Evolutionary conservation across 2,797 vertebrate genomes (phyloP), one percentile per base, ranked within the genome.

Genomic region (Epinephelus malabaricus): DNA sequence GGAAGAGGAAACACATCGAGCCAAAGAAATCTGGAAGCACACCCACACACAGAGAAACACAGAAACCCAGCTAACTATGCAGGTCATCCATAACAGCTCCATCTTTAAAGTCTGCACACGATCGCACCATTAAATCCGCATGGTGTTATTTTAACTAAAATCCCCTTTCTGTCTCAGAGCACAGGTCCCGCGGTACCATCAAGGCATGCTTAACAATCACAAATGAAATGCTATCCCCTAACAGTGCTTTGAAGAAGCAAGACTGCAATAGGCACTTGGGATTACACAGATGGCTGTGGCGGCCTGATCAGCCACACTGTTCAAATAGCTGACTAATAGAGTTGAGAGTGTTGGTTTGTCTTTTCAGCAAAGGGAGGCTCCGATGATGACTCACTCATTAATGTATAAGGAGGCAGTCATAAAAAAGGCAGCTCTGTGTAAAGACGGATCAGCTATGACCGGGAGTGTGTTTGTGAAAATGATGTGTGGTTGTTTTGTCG

Each of bases 341-440:
- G 64, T 27, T 23, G 67, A 65, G 67, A 65, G 65, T 73, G 40
- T 70, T 70, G 27, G 72, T 82, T 88, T 81, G 78, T 79, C 75
- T 78, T 80, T 78, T 61, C 62, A 49, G 54, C 59, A 59, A 12
- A 79, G 81, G 75, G 81, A 88, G 66, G 59, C 49, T 85, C 60
- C 10, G 25, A 21, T 64, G 73, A 82, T 85, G 88, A 90, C 74
- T 92, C 70, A 86, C 55, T 75, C 79, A 71, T 11, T 81, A 34
- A 71, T 82, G 66, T 64, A 6, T 65, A 79, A 82, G 82, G 68
- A 88, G 74, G 83, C 70, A n/a, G 62, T 45, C 14, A 62, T 72
- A 23, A 77, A 67, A 30, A 59, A 63, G 25, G 47, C 63, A 43
- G 45, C 40, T 53, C 38, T 55, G 25, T 68, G 34, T 53, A 58